Conservation (phyloP, 2,888 invertebrate species). For the Acrobeloides nanus region DNA sequence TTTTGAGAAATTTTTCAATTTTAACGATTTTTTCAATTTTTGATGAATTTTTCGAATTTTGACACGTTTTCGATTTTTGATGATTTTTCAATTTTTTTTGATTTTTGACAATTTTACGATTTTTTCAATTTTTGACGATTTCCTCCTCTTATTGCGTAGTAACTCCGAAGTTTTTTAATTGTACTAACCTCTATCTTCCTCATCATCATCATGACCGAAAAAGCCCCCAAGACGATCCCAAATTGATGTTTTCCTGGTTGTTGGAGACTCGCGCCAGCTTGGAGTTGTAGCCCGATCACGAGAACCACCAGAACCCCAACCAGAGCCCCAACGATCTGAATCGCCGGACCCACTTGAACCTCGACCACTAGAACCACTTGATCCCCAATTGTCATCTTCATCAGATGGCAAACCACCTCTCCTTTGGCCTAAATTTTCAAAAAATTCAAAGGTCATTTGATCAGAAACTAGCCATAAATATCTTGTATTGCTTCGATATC, state of each 20-base stretch:
- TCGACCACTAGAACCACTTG: slow-evolving; percentile 3
- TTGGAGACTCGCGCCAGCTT: too few species aligned
- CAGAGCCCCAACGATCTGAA: slow-evolving; percentile 7
- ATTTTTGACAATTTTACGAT: background rate
- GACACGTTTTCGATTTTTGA: background rate
- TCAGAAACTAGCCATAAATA: slow-evolving; percentile 35
- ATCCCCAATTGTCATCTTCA: slow-evolving; percentile 3
- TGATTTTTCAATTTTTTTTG: background rate
- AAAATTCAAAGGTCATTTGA: background rate
- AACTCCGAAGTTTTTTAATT: background rate
- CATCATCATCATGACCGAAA: background rate
- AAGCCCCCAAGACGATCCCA: background rate
- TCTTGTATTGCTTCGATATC: slow-evolving; percentile 48
- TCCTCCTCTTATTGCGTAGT: background rate
- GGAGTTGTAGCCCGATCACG: slow-evolving; percentile 1
- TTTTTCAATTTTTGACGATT: background rate
- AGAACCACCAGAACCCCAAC: background rate
- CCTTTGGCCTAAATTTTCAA: slow-evolving; percentile 10
- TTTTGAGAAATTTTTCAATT: too few species aligned
- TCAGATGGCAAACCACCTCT: slow-evolving; percentile 3
- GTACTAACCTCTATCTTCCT: background rate
- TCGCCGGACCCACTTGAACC: slow-evolving; percentile 3
- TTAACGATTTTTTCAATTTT: too few species aligned
- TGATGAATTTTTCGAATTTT: background rate
- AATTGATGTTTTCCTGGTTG: too few species aligned